Percentiles rank a stretch among this genome's conserved stretches.
These are phyloP conservation scores for Tragopan temminckii DNA, from an alignment of 2,797 vertebrate genomes.

Conservation along the genomic window DNA sequence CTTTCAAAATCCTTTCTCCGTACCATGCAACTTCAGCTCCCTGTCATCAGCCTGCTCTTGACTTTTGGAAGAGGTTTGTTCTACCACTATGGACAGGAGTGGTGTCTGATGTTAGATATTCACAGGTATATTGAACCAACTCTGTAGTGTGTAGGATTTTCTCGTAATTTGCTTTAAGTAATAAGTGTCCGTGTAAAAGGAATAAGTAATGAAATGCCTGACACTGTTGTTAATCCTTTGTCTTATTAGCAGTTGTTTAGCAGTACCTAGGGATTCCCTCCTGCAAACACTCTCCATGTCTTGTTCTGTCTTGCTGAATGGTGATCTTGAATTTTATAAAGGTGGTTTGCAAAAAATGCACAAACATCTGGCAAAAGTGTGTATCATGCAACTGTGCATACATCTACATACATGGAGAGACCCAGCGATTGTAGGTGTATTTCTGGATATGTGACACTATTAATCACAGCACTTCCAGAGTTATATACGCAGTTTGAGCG, in stretches of 20 bases:
- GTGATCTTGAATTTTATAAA: not conserved
- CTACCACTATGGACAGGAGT: not conserved
- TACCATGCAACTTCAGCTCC: not conserved
- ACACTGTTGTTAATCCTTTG: slow-evolving; percentile 19
- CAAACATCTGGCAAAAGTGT: not conserved
- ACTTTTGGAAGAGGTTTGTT: slow-evolving; percentile 1
- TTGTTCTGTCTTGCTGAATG: not conserved
- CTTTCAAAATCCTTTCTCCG: slow-evolving; percentile 23
- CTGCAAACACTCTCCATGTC: fast-evolving
- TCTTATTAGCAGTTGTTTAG: slow-evolving; percentile 10
- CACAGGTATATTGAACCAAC: not conserved
- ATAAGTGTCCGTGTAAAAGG: not conserved
- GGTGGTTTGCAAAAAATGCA: not conserved
- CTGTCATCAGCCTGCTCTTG: not conserved
- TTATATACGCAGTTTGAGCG: not conserved
- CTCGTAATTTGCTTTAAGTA: slow-evolving; percentile 45
- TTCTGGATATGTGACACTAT: not conserved
- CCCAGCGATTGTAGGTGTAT: not conserved
- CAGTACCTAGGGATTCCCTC: not conserved
- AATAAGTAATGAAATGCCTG: slow-evolving; percentile 23
- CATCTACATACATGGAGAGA: not conserved
- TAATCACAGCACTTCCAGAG: not conserved
- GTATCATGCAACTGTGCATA: not conserved
- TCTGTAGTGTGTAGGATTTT: not conserved
- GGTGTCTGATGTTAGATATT: not conserved